Percentiles rank a stretch among this genome's conserved stretches.
Conservation (phyloP, 1,140 invertebrate genomes). For the Metaphire vulgaris region DNA sequence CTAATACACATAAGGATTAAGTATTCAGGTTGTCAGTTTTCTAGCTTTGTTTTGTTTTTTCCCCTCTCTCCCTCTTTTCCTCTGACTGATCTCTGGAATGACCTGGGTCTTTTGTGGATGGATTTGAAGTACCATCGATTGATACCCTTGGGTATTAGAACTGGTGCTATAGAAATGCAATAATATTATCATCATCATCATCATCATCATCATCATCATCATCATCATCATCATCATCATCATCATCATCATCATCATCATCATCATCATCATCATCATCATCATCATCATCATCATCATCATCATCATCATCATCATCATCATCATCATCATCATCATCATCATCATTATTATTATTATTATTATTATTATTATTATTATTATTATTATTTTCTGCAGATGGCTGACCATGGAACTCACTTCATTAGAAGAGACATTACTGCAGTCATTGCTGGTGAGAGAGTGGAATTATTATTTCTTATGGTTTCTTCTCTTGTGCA, state of each 20-base stretch:
- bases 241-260: constrained; percentile 4
- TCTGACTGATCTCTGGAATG: too few species aligned
- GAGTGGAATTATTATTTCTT: not conserved
- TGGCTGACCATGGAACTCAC: not conserved
- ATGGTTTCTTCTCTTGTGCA: not conserved
- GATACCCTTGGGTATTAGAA: too few species aligned
- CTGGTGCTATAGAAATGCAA: too few species aligned
- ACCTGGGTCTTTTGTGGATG: too few species aligned
- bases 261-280: not conserved
- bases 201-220: too few species aligned
- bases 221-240: constrained; percentile 6
- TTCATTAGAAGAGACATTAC: not conserved
- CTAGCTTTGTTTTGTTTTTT: too few species aligned
- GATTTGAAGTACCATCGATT: too few species aligned
- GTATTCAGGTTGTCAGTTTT: too few species aligned
- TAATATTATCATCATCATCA: too few species aligned
- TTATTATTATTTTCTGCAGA: not conserved
- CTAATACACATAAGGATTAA: too few species aligned
- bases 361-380: constrained; percentile 4
- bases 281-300: not conserved
- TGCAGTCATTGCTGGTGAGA: not conserved
- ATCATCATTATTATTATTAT: constrained; percentile 10
- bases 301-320: not conserved
- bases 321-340: constrained; percentile 2
- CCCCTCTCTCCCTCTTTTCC: too few species aligned